phyloP scores from a whole-genome alignment of 2,113 vertebrate genomes.

The Pteruthius melanotis region DNA sequence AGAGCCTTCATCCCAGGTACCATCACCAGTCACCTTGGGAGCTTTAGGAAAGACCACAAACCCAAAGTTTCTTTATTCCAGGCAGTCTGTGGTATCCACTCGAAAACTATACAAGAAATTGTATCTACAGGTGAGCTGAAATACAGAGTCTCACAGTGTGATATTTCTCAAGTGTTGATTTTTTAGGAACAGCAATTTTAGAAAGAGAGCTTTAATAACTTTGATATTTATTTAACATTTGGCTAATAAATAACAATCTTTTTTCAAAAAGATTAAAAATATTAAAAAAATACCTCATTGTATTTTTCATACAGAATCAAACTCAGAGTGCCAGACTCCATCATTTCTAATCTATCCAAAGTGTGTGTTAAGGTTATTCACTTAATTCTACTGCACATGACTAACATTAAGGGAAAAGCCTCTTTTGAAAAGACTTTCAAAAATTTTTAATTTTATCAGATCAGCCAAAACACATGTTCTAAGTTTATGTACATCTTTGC shows the following conservation, averaged over 20 bases:
- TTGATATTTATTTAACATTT: slow-evolving; percentile 36
- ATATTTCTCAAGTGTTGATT: neutral
- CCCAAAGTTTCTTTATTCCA: neutral
- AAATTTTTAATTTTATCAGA: neutral
- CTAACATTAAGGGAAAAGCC: neutral
- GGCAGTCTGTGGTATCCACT: neutral
- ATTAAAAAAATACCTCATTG: neutral
- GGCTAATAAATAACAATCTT: slow-evolving; percentile 7
- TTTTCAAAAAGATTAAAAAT: neutral
- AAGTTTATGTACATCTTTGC: neutral
- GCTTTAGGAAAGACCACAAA: neutral
- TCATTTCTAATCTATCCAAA: neutral
- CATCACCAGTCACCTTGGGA: neutral
- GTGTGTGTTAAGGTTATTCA: neutral
- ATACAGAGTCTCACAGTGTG: neutral
- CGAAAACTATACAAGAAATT: neutral
- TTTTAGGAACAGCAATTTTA: neutral
- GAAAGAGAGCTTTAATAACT: neutral
- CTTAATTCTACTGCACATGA: neutral
- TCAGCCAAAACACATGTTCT: neutral
- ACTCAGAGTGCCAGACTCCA: neutral
- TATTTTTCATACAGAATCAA: neutral
- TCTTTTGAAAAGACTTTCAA: neutral
- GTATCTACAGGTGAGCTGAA: neutral
- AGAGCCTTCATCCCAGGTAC: neutral